Evolutionary conservation across 2,113 vertebrate genomes (phyloP), one percentile per base, ranked within the genome.

Genomic region (Corythornis cristatus): DNA sequence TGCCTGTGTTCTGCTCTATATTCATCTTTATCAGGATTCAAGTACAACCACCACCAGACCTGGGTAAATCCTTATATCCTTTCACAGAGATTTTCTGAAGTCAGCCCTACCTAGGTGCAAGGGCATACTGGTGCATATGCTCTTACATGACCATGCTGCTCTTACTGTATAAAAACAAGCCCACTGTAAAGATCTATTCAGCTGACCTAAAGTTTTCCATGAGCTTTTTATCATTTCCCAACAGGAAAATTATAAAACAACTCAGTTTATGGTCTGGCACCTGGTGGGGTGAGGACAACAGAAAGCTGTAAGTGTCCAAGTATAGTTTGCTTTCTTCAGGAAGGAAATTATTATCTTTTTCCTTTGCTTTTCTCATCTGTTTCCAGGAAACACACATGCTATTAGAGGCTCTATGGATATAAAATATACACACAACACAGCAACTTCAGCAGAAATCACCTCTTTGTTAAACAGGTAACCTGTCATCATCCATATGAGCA

Each of bases 361-460:
- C 7, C 6, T 93, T 86, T 79, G 15, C 51, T 72, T 79, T 91
- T 83, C 46, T 65, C 25, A 65, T 80, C 50, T 89, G 65, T 89
- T 93, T 93, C 61, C 83, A 93, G 90, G 90, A 95, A 95, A 83
- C 61, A 88, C 13, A 66, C n/a, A 33, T 54, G 29, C 13, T 54
- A 82, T 45, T 33, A 87, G 40, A 74, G 88, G 53, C 89, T 83
- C 92, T 22, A 76, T 16, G 37, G 45, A 66, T 65, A 83, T 31
- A 79, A 89, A 82, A 66, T 65, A 83, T 29, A 79, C 87, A 82
- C 62, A 93, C 54, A 79, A 93, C 28, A 82, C 2, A 75, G 74
- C 50, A 89, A 87, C 31, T 60, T 83, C 40, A 90, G 86, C 83
- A 89, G 87, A 92, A 93, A 93, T 33, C 5, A 61, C 18, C 9